Percentiles rank a stretch among this genome's conserved stretches.
These are phyloP conservation scores for Cydia splendana DNA, from an alignment of 1,140 invertebrate species.

Conservation along the genomic window DNA sequence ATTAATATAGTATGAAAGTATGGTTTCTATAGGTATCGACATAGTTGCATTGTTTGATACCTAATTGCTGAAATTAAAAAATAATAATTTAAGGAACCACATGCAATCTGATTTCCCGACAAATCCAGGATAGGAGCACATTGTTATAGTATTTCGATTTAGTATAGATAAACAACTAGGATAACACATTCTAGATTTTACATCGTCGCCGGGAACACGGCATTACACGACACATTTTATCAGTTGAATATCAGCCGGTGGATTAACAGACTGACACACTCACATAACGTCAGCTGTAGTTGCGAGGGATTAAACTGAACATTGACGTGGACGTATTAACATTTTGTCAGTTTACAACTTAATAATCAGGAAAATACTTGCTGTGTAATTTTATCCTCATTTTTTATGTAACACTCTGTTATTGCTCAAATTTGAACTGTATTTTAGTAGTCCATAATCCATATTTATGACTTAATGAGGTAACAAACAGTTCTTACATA, in stretches of 20 bases:
- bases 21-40: too few relatives aligned
- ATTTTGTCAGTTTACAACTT: background rate
- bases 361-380: background rate
- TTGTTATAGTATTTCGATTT: too few relatives aligned
- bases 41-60: too few relatives aligned
- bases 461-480: too few relatives aligned
- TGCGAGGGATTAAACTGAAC: background rate
- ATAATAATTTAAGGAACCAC: too few relatives aligned
- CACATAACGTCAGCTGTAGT: background rate
- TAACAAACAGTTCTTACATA: too few relatives aligned
- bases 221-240: background rate
- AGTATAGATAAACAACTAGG: background rate
- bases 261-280: background rate
- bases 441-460: too few relatives aligned
- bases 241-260: background rate
- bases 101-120: too few relatives aligned
- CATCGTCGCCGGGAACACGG: background rate
- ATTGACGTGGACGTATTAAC: background rate
- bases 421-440: background rate
- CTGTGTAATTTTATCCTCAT: background rate
- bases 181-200: background rate
- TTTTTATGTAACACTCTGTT: background rate
- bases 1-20: too few relatives aligned
- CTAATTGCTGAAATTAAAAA: too few relatives aligned
- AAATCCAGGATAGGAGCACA: too few relatives aligned